Percentiles rank a stretch among this genome's conserved stretches.
Evolutionary conservation across 2,888 invertebrate genomes (phyloP).

Genomic region (Drosophila yooni): DNA sequence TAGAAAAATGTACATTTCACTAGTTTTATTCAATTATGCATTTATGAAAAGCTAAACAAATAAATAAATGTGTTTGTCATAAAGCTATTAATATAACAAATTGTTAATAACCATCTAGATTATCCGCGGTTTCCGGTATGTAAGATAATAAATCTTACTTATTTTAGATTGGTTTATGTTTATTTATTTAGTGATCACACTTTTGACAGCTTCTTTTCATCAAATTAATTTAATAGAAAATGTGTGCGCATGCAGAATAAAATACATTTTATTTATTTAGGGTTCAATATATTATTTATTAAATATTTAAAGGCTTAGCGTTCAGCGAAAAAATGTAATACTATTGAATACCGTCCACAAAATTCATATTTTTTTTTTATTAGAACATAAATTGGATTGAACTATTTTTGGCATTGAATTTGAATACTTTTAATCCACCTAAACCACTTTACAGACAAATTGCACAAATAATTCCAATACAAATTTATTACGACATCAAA

Average conservation of each 20-base stretch:
- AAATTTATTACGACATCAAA: neutral
- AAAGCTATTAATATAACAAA: neutral
- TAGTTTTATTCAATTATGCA: neutral
- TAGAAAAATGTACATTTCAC: neutral
- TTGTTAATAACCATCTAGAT: neutral
- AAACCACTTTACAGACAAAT: neutral
- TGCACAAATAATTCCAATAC: slow-evolving; percentile 8
- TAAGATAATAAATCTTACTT: too few relatives aligned
- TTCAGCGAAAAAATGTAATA: too few relatives aligned
- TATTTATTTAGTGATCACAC: neutral
- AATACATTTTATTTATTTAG: neutral
- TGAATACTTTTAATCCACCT: slow-evolving; percentile 12
- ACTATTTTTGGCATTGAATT: neutral
- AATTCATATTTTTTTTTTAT: too few relatives aligned
- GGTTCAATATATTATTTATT: neutral
- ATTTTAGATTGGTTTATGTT: too few relatives aligned
- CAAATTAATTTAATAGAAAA: neutral
- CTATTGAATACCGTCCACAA: neutral
- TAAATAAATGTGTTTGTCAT: neutral
- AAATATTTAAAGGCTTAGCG: neutral
- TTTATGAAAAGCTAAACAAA: neutral
- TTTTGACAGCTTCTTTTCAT: neutral
- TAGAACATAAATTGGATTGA: neutral
- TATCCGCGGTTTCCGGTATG: neutral
- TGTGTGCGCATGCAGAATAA: neutral